Evolutionary conservation across 2,113 vertebrate species (phyloP).

Genomic region (Struthio camelus): DNA sequence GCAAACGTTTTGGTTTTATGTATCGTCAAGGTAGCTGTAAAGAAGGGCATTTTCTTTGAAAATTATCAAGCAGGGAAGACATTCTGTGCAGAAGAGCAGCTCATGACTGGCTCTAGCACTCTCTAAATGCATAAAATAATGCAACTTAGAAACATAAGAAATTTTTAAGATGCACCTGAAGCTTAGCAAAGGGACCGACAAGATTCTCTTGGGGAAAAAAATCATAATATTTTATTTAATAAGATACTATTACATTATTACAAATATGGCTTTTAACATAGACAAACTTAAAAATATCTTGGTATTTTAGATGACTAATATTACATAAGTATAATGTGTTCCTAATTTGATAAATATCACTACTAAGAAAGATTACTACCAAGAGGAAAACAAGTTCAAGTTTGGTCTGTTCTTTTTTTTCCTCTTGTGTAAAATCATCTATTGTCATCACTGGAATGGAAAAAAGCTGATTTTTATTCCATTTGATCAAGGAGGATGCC

Average conservation of each 20-base stretch:
- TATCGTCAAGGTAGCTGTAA: slow-evolving; percentile 1
- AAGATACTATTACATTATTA: neutral
- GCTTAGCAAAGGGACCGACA: neutral
- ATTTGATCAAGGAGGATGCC: neutral
- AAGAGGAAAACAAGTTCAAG: neutral
- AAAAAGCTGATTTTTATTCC: neutral
- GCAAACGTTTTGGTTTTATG: neutral
- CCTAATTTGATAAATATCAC: neutral
- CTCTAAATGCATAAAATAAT: neutral
- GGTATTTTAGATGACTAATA: slow-evolving; percentile 2
- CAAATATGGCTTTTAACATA: neutral
- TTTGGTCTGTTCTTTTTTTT: neutral
- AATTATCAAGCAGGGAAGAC: neutral
- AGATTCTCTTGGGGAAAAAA: neutral
- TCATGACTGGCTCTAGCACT: neutral
- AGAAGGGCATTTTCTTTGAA: slow-evolving; percentile 19
- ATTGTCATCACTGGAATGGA: neutral
- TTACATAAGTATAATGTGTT: neutral
- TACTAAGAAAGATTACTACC: neutral
- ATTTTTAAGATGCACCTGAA: slow-evolving; percentile 35
- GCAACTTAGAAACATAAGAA: neutral
- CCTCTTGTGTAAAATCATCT: neutral
- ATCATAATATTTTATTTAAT: neutral
- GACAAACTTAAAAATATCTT: neutral
- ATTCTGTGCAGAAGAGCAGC: neutral